Conservation (phyloP, 2,797 vertebrate genomes). For the Melanotaenia pygmaea region DNA sequence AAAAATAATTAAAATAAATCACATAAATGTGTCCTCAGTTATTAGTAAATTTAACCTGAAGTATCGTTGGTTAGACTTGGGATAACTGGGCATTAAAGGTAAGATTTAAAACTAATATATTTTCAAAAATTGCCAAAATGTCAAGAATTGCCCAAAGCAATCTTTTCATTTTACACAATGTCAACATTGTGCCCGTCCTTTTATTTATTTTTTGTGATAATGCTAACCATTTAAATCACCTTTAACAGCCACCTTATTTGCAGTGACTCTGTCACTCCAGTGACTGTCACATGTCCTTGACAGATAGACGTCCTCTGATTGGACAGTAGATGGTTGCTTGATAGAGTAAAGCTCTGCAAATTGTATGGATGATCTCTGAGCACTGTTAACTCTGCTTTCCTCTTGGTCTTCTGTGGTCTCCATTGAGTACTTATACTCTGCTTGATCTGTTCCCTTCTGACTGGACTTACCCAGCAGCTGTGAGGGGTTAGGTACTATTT, state of each 20-base stretch:
- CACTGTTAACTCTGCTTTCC: constrained; percentile 29
- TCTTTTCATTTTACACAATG: constrained; percentile 69
- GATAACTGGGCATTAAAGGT: constrained; percentile 66
- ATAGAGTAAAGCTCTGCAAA: constrained; percentile 42
- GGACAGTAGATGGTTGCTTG: constrained; percentile 50
- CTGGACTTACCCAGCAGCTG: constrained; percentile 22
- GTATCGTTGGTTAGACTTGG: constrained; percentile 64
- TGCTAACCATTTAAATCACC: constrained; percentile 87
- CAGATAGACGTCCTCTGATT: constrained; percentile 74
- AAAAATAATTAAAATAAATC: constrained; percentile 54
- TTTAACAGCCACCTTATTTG: constrained; percentile 87
- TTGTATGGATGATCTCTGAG: constrained; percentile 41
- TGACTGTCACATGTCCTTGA: constrained; percentile 71
- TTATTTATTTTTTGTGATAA: constrained; percentile 75
- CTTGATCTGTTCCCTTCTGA: constrained; percentile 38
- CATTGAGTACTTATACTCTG: constrained; percentile 31
- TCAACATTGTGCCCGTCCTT: constrained; percentile 69
- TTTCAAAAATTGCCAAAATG: constrained; percentile 60
- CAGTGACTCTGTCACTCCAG: constrained; percentile 78
- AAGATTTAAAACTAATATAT: constrained; percentile 50
- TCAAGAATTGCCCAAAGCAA: constrained; percentile 57
- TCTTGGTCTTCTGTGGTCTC: constrained; percentile 47
- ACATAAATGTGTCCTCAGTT: constrained; percentile 43
- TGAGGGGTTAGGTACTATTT: constrained; percentile 20
- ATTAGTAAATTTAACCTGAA: constrained; percentile 64